Conservation (phyloP, 2,888 invertebrate species). For the Ligdia adustata region DNA sequence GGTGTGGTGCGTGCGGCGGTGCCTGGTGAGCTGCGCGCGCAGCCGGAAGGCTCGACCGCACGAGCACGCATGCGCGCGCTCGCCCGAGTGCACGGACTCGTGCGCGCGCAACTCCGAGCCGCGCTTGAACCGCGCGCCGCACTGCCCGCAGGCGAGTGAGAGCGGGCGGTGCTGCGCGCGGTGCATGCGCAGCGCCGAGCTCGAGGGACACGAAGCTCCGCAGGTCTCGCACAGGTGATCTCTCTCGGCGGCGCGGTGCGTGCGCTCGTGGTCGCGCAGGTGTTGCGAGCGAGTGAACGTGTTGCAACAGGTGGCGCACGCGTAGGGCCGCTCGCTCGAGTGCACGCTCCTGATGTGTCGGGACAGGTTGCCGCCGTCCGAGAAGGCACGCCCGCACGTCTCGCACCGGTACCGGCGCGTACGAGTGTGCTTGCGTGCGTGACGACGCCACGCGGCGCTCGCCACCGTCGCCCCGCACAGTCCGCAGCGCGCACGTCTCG, state of each 20-base stretch:
- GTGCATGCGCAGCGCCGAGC: conserved; percentile 80
- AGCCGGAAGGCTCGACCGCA: conserved; percentile 85
- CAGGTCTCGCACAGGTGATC: conserved; percentile 82
- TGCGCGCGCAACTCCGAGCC: conserved; percentile 81
- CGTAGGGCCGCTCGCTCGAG: conserved; percentile 65
- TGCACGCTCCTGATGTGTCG: conserved; percentile 81
- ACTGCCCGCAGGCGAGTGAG: conserved; percentile 69
- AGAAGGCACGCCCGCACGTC: conserved; percentile 79
- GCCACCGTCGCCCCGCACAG: conserved; percentile 58
- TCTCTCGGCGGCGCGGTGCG: conserved; percentile 67
- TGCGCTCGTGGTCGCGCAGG: conserved; percentile 75
- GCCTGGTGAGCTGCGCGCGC: conserved; percentile 80
- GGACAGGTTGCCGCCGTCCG: conserved; percentile 73
- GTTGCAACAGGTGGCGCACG: conserved; percentile 73
- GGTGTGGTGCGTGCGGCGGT: conserved; percentile 60
- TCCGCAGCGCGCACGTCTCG: conserved; percentile 55
- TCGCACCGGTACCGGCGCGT: conserved; percentile 74
- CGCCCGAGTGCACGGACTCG: conserved; percentile 80
- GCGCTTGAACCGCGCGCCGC: conserved; percentile 82
- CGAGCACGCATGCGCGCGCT: conserved; percentile 60
- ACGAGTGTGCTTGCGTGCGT: conserved; percentile 69
- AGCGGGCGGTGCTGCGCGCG: conserved; percentile 62
- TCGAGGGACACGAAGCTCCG: conserved; percentile 78
- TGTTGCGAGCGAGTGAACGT: conserved; percentile 76
- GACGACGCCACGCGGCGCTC: conserved; percentile 66